Percentiles rank a stretch among this genome's conserved stretches.
Evolutionary conservation across 92 coral and sea anemone genomes (phyloP).

Genomic region (Galaxea fascicularis): DNA sequence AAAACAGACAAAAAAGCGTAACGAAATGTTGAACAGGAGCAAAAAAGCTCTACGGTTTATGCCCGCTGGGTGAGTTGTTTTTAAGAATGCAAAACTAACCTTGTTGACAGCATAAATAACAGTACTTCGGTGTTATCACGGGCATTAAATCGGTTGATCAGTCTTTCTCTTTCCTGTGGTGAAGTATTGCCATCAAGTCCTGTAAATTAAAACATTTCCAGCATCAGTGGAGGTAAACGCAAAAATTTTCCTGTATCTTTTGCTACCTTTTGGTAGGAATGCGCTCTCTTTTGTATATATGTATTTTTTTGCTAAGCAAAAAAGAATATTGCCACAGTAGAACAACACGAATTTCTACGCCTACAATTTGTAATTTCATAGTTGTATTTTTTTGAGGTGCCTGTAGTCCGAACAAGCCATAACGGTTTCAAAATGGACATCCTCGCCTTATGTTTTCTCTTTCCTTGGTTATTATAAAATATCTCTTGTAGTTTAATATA

Average conservation of each 20-base stretch:
- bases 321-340: too few relatives aligned
- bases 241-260: neutral
- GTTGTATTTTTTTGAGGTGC: too few relatives aligned
- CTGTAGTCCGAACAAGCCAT: too few relatives aligned
- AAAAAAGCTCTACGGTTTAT: neutral
- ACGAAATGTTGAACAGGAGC: neutral
- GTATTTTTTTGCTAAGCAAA: too few relatives aligned
- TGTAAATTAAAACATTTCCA: neutral
- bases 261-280: neutral
- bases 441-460: too few relatives aligned
- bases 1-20: neutral
- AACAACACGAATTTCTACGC: too few relatives aligned
- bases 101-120: conserved; percentile 92
- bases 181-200: conserved; percentile 96
- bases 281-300: too few relatives aligned
- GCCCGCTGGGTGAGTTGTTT: too few relatives aligned
- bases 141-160: conserved; percentile 85
- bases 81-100: conserved; percentile 59
- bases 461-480: too few relatives aligned
- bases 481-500: too few relatives aligned
- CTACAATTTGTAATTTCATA: too few relatives aligned
- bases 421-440: too few relatives aligned
- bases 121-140: conserved; percentile 76
- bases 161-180: conserved; percentile 90
- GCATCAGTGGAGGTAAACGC: neutral